A percentile compares a stretch with the other conserved stretches of the same genome.
Evolutionary conservation across 1,140 invertebrate genomes (phyloP).

Genomic region (Harpegnathos saltator): DNA sequence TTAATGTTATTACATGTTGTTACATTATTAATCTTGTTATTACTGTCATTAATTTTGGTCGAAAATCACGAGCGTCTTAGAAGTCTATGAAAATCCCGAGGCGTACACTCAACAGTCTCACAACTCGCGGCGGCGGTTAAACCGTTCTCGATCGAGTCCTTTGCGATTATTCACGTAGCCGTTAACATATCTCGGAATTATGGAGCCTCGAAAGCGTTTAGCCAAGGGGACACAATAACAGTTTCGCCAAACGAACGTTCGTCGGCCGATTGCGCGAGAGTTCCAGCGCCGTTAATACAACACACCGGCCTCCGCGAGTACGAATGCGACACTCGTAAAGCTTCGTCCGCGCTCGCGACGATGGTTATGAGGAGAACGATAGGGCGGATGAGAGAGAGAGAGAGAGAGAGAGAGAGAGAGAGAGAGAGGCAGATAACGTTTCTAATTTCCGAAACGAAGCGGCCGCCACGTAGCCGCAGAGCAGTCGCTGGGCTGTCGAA

Average conservation of each 20-base stretch:
- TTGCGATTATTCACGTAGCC: background rate
- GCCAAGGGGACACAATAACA: constrained; percentile 43
- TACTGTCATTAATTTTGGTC: too few species aligned
- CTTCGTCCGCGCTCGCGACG: constrained; percentile 15
- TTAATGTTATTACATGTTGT: too few species aligned
- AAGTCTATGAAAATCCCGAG: background rate
- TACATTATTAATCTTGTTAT: too few species aligned
- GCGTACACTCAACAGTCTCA: background rate
- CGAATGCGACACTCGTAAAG: constrained; percentile 47
- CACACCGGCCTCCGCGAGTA: constrained; percentile 24
- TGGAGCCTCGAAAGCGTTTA: constrained; percentile 26
- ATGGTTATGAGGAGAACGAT: constrained; percentile 61
- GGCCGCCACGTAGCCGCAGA: constrained; percentile 21
- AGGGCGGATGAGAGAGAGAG: constrained; percentile 70
- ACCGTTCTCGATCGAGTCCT: background rate
- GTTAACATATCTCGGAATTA: constrained; percentile 10
- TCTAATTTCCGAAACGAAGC: constrained; percentile 76
- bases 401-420: too few species aligned
- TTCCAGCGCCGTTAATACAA: constrained; percentile 56
- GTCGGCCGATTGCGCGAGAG: constrained; percentile 57
- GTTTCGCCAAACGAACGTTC: constrained; percentile 51
- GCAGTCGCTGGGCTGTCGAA: constrained; percentile 54
- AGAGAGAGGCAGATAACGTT: constrained; percentile 72
- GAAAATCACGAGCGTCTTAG: background rate
- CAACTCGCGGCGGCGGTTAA: background rate